These are phyloP conservation scores for Macrochelys suwanniensis DNA, from an alignment of 2,797 vertebrate species.

Conservation along the genomic window DNA sequence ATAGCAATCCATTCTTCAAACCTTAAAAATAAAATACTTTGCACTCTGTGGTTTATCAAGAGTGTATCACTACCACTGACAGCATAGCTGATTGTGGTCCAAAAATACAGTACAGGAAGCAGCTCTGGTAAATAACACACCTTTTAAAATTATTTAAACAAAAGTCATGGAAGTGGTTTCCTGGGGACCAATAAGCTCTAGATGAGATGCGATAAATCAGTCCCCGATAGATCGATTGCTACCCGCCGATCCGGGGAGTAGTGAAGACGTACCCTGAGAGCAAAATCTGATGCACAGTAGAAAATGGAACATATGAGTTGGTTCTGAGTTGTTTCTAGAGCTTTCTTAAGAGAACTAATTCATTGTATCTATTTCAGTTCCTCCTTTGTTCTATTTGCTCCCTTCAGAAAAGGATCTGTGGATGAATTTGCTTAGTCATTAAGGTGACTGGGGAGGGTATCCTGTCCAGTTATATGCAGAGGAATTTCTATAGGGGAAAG, in stretches of 20 bases:
- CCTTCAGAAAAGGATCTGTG: background rate
- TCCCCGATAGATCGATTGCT: no score
- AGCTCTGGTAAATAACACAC: constrained; percentile 7
- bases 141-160: background rate
- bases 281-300: no score
- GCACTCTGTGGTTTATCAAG: background rate
- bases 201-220: no score
- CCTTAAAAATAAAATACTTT: fast-evolving
- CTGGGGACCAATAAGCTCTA: background rate
- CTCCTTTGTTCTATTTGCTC: no score
- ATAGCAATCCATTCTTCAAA: fast-evolving
- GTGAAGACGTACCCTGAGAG: no score
- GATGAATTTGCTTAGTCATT: constrained; percentile 1
- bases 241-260: no score
- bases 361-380: no score
- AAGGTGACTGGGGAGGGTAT: background rate
- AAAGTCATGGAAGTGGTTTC: background rate
- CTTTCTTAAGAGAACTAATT: no score
- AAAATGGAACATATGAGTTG: no score
- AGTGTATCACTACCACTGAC: background rate
- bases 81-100: background rate
- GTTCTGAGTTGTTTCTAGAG: no score
- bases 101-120: background rate
- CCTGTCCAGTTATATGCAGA: background rate
- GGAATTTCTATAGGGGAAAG: background rate